Conservation (phyloP, 1,140 invertebrate genomes). For the Orchestia grillus region DNA sequence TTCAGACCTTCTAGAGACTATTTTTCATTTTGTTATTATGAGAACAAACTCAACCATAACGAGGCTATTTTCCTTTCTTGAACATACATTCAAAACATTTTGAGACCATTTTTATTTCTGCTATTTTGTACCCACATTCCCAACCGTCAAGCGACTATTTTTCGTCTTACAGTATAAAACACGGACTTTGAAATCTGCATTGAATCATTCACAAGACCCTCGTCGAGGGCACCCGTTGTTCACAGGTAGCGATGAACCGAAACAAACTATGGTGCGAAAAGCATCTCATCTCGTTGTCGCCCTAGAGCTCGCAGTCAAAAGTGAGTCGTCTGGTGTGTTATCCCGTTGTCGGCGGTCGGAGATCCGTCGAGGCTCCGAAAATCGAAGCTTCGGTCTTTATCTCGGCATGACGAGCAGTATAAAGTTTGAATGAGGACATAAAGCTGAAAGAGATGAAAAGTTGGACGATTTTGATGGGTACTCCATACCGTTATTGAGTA, state of each 20-base stretch:
- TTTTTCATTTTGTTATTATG: too few relatives aligned
- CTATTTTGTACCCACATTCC: too few relatives aligned
- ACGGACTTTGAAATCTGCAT: not conserved
- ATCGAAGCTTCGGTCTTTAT: conserved; percentile 27
- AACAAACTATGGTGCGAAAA: not conserved
- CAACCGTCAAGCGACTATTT: not conserved
- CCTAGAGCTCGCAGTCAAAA: not conserved
- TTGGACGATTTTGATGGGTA: conserved; percentile 52
- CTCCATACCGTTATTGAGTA: conserved; percentile 32
- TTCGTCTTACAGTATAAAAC: not conserved
- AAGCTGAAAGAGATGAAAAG: conserved; percentile 47
- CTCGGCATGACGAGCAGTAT: conserved; percentile 48
- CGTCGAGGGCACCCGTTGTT: not conserved
- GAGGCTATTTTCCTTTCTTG: too few relatives aligned
- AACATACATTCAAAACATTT: too few relatives aligned
- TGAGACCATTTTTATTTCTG: too few relatives aligned
- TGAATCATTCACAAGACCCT: not conserved
- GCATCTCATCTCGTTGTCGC: not conserved
- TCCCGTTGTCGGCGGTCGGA: not conserved
- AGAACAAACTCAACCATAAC: too few relatives aligned
- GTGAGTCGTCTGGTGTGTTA: not conserved
- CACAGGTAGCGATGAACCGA: not conserved
- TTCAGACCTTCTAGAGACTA: too few relatives aligned
- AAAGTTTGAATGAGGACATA: conserved; percentile 39
- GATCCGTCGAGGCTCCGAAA: not conserved